These are phyloP conservation scores for Buathra laborator DNA, from an alignment of 2,888 invertebrate genomes.

Conservation along the genomic window DNA sequence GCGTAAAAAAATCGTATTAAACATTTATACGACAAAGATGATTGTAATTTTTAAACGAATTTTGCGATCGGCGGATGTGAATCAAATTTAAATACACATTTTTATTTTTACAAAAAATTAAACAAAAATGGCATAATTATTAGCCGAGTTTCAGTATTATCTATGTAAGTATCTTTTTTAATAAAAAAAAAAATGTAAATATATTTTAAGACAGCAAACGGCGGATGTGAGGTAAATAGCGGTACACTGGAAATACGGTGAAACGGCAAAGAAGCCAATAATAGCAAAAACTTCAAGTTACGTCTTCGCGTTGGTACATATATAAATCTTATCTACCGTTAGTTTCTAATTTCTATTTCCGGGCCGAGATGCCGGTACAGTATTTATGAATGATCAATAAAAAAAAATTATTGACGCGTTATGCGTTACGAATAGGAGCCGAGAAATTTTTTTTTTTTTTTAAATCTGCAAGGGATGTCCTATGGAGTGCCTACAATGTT, in stretches of 20 bases:
- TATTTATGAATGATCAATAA: neutral
- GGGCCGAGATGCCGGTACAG: neutral
- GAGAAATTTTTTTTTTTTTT: neutral
- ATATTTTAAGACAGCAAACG: too few relatives aligned
- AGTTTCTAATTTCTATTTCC: neutral
- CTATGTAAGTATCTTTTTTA: too few relatives aligned
- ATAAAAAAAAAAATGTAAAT: neutral
- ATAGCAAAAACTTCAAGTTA: neutral
- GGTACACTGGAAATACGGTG: neutral
- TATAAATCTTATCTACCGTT: constrained; percentile 11
- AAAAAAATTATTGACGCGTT: neutral
- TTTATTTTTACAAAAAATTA: too few relatives aligned
- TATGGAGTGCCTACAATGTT: neutral
- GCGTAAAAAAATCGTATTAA: neutral
- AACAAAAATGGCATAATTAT: too few relatives aligned
- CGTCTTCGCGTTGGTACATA: neutral
- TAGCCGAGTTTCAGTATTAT: too few relatives aligned
- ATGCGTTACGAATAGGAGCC: neutral
- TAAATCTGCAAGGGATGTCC: neutral
- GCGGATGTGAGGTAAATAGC: neutral
- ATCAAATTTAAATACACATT: too few relatives aligned
- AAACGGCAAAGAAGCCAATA: neutral
- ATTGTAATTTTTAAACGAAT: too few relatives aligned
- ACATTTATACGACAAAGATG: too few relatives aligned
- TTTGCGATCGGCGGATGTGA: too few relatives aligned